Conservation (phyloP, 2,113 vertebrate genomes). For the Zeus faber region DNA sequence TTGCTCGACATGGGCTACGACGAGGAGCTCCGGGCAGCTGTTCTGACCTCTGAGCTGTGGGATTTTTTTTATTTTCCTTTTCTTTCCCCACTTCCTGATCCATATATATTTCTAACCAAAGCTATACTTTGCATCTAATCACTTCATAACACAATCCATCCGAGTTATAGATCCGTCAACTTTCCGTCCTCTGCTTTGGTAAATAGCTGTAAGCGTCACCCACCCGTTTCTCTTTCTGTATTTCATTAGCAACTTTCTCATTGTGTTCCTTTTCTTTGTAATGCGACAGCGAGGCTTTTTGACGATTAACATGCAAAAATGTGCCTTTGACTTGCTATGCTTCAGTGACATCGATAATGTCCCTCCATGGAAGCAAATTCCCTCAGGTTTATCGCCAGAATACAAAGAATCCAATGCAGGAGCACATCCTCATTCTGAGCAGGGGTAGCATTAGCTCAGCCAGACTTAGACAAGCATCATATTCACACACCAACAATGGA, state of each 20-base stretch:
- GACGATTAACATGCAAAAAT: conserved; percentile 70
- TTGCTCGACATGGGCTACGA: conserved; percentile 14
- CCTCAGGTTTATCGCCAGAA: conserved; percentile 65
- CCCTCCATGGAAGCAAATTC: conserved; percentile 56
- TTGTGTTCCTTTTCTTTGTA: conserved; percentile 26
- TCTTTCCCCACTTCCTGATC: conserved; percentile 21
- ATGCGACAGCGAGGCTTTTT: conserved; percentile 29
- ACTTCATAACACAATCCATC: conserved; percentile 14
- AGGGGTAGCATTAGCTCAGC: conserved; percentile 71
- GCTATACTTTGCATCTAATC: conserved; percentile 12
- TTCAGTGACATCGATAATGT: conserved; percentile 64
- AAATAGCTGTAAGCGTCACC: conserved; percentile 2
- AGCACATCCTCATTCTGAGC: conserved; percentile 59
- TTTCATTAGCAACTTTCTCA: conserved; percentile 13
- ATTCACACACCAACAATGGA: conserved; percentile 69
- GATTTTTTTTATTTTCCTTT: neutral
- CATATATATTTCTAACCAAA: conserved; percentile 19
- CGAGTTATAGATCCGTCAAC: conserved; percentile 1
- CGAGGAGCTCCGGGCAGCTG: conserved; percentile 14
- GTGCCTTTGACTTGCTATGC: conserved; percentile 61
- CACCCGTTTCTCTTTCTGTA: neutral
- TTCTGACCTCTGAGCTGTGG: conserved; percentile 26
- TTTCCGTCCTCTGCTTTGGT: neutral
- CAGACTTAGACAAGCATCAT: conserved; percentile 71
- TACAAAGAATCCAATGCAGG: conserved; percentile 57